phyloP scores from a whole-genome alignment of 2,113 vertebrate species.

The Misgurnus mizolepis region DNA sequence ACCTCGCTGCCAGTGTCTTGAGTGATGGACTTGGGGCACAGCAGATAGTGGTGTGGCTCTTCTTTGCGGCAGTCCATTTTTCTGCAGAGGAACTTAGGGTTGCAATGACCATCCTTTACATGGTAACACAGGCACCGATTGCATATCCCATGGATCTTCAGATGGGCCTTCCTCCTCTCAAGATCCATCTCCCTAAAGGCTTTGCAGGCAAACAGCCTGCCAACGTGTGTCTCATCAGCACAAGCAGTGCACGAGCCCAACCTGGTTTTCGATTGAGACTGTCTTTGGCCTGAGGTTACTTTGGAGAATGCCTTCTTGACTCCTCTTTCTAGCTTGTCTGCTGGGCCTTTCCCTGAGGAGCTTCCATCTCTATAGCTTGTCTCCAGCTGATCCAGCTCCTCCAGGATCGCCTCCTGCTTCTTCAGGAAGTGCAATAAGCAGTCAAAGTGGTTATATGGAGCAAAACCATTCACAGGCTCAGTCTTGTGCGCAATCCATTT shows the following conservation, averaged over 20 bases:
- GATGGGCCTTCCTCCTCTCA: not conserved
- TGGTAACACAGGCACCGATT: conserved; percentile 19
- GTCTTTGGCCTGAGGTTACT: conserved; percentile 30
- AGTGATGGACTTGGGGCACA: conserved; percentile 24
- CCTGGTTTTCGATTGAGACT: not conserved
- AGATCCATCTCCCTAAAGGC: conserved; percentile 9
- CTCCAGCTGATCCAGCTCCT: conserved; percentile 40
- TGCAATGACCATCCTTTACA: conserved; percentile 9
- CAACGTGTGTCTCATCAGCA: conserved; percentile 22
- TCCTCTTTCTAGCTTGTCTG: not conserved
- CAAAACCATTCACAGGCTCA: conserved; percentile 2
- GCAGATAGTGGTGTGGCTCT: conserved; percentile 5
- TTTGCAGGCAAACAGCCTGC: conserved; percentile 37
- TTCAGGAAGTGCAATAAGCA: conserved; percentile 29
- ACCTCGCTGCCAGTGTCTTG: not conserved
- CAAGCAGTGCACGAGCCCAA: conserved; percentile 23
- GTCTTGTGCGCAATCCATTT: not conserved
- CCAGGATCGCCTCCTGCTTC: conserved; percentile 30
- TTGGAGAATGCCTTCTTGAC: conserved; percentile 7
- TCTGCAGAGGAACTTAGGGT: conserved; percentile 5
- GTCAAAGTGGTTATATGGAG: conserved; percentile 11
- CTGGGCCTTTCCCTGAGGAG: not conserved
- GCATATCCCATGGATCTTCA: conserved; percentile 20
- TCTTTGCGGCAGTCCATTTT: conserved; percentile 31
- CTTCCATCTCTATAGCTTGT: not conserved